Evolutionary conservation across 1,140 invertebrate genomes (phyloP), one percentile per base, ranked within the genome.

Genomic region (Hylaeus anthracinus): DNA sequence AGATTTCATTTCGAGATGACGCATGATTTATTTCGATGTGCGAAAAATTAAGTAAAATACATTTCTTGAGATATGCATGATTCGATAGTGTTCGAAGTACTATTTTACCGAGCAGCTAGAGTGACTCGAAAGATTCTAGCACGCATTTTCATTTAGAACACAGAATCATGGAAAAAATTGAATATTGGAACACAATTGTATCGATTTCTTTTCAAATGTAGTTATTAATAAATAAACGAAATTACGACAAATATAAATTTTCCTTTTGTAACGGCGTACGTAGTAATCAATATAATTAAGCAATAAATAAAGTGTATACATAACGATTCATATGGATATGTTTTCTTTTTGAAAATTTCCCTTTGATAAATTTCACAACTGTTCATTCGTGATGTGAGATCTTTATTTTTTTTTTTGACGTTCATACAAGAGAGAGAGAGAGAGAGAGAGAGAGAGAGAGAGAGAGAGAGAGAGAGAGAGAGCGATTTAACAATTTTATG

Each of bases 341-440:
- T 74, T 74, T 80, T 53, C 63, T 64, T 15, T 53, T 66, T 45
- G 8, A 26, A 26, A 26, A 26, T 26, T 26, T 26, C 5, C 6
- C 51, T 53, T 75, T 1, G 26, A 37, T 58, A 71, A 79, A 82
- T 58, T 43, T 71, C 10, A 72, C 61, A 48, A 69, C 9, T 86
- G 73, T 86, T 86, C 72, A 86, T 86, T 86, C 53, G 85, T 86
- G 81, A 83, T 83, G 85, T 74, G 77, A 83, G 85, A 86, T 75
- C 55, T 71, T 39, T 75, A 56, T 67, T 45, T 58, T 15, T 10
- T 43, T 45, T 58, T 15, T 10, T 26, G 26, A 58, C n/a, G 4
- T 15, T 65, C 65, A 14, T 53, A 75, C 37, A 2, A 75, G 1
- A 71, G 6, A 74, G 15, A 56, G 37, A 67, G n/a, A 61, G 48